Evolutionary conservation across 2,888 invertebrate species (phyloP).

Genomic region (Uloborus plumipes): DNA sequence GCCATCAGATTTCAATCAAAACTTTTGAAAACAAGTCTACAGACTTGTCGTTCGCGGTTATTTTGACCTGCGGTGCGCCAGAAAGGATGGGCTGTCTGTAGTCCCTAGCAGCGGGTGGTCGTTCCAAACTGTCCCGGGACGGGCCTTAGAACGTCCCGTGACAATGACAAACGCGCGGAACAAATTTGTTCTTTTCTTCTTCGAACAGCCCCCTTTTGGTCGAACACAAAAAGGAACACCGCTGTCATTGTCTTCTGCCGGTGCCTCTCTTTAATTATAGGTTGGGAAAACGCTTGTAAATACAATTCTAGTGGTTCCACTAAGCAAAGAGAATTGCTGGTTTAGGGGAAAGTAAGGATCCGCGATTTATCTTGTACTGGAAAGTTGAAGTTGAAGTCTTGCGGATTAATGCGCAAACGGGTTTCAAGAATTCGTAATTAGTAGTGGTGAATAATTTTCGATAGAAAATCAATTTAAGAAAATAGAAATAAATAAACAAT

Average conservation of each 20-base stretch:
- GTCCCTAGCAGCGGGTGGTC: slow-evolving; percentile 30
- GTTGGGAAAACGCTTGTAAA: not conserved
- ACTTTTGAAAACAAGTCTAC: slow-evolving; percentile 35
- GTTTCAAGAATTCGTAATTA: no score
- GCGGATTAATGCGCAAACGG: no score
- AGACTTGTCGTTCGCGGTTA: not conserved
- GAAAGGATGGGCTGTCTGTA: slow-evolving; percentile 21
- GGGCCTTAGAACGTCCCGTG: slow-evolving; percentile 33
- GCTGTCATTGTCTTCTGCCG: slow-evolving; percentile 46
- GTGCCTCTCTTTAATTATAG: slow-evolving; percentile 45
- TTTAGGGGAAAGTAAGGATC: no score
- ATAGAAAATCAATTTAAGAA: no score
- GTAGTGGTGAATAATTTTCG: no score
- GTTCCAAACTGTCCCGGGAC: slow-evolving; percentile 33
- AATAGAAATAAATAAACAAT: no score
- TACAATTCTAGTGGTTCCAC: no score
- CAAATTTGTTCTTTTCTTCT: slow-evolving; percentile 42
- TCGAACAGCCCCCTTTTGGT: slow-evolving; percentile 10
- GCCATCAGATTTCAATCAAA: slow-evolving; percentile 31
- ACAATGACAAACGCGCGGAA: slow-evolving; percentile 64
- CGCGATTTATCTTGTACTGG: no score
- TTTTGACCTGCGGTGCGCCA: slow-evolving; percentile 2
- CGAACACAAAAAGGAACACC: slow-evolving; percentile 49
- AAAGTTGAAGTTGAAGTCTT: no score
- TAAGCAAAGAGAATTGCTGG: no score